Percentiles rank a stretch among this genome's conserved stretches.
These are phyloP conservation scores for Drosophila phalerata DNA, from an alignment of 2,888 invertebrate genomes.

Conservation along the genomic window DNA sequence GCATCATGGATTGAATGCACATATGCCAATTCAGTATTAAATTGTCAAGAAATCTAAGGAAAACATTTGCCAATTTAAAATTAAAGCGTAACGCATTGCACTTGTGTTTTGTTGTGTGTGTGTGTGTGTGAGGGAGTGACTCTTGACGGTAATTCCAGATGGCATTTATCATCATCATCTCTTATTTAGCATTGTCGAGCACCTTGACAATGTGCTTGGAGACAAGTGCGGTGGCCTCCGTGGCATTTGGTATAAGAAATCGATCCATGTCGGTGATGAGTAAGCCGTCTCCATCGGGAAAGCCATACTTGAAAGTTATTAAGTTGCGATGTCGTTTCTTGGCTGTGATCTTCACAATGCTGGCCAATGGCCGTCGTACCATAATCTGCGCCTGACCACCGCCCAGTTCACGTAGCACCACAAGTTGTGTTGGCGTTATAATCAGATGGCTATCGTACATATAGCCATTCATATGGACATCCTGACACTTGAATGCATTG, in stretches of 20 bases:
- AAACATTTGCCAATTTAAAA: slow-evolving; percentile 68
- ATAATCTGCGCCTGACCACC: slow-evolving; percentile 94
- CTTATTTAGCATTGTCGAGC: slow-evolving; percentile 83
- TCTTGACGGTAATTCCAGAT: slow-evolving; percentile 14
- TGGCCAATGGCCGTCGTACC: slow-evolving; percentile 94
- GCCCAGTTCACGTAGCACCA: slow-evolving; percentile 92
- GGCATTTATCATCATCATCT: not conserved
- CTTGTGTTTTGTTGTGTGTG: slow-evolving; percentile 23
- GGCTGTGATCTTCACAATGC: slow-evolving; percentile 98
- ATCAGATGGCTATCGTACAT: slow-evolving; percentile 95
- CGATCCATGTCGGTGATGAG: slow-evolving; percentile 96
- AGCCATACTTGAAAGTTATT: slow-evolving; percentile 98
- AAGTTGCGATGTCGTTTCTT: slow-evolving; percentile 97
- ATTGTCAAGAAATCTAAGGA: slow-evolving; percentile 54
- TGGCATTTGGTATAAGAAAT: slow-evolving; percentile 96
- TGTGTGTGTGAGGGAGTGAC: slow-evolving; percentile 21
- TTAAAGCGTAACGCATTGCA: slow-evolving; percentile 61
- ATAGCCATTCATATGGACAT: slow-evolving; percentile 95
- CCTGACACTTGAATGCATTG: slow-evolving; percentile 95
- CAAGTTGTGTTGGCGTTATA: slow-evolving; percentile 93
- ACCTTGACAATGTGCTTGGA: slow-evolving; percentile 94
- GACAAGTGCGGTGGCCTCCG: slow-evolving; percentile 94
- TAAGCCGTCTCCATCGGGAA: slow-evolving; percentile 92
- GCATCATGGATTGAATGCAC: slow-evolving; percentile 37
- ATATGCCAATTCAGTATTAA: slow-evolving; percentile 25